phyloP scores from a whole-genome alignment of 1,140 invertebrate genomes.

The Tetranychus urticae region DNA sequence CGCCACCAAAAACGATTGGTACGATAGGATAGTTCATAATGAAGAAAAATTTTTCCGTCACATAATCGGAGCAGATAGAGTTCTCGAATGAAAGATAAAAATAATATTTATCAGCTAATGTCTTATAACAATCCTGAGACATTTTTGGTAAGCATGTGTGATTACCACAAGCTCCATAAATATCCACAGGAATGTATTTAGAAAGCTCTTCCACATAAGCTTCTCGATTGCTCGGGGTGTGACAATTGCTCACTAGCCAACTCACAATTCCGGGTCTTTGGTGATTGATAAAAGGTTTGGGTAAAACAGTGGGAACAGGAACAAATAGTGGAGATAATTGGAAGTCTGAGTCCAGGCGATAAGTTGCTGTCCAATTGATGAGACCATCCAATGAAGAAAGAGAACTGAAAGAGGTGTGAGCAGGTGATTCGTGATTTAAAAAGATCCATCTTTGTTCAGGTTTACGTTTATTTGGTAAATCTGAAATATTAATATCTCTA shows the following conservation, averaged over 20 bases:
- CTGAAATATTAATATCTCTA: conserved; percentile 10
- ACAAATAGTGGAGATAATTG: conserved; percentile 15
- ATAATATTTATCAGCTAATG: conserved; percentile 15
- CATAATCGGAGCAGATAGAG: conserved; percentile 20
- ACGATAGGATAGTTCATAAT: conserved; percentile 16
- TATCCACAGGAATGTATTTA: conserved; percentile 32
- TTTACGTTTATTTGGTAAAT: conserved; percentile 15
- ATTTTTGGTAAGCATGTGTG: conserved; percentile 5
- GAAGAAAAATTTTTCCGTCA: conserved; percentile 22
- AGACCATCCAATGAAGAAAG: conserved; percentile 33
- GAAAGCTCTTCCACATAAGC: conserved; percentile 28
- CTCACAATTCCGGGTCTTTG: conserved; percentile 18
- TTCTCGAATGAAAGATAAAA: conserved; percentile 23
- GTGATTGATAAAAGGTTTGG: conserved; percentile 7
- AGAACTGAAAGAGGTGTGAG: conserved; percentile 9
- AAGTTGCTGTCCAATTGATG: conserved; percentile 89
- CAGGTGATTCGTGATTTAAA: conserved; percentile 14
- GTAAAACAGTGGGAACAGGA: not conserved
- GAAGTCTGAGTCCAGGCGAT: conserved; percentile 62
- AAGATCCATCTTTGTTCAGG: conserved; percentile 13
- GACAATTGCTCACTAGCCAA: conserved; percentile 40
- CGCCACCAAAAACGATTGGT: conserved; percentile 21
- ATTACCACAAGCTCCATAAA: conserved; percentile 38
- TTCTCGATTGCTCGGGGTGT: conserved; percentile 25
- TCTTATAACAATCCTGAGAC: conserved; percentile 13